These are phyloP conservation scores for Machimus rusticus DNA, from an alignment of 2,888 invertebrate genomes.

Conservation along the genomic window DNA sequence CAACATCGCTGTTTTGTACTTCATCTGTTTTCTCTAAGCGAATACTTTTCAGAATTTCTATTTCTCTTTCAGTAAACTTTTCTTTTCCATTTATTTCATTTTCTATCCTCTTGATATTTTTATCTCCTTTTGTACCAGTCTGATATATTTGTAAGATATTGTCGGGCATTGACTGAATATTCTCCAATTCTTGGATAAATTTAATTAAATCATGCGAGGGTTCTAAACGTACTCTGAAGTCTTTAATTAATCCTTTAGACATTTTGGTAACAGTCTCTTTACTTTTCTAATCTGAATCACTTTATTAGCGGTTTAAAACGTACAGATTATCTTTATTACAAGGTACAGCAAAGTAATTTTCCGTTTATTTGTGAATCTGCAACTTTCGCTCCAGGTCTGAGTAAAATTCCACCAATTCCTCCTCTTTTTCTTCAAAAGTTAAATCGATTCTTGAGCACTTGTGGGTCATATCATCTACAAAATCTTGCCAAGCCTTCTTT, in stretches of 20 bases:
- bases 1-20: background rate
- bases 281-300: background rate
- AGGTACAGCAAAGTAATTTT: no score
- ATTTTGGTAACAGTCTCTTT: constrained; percentile 47
- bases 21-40: background rate
- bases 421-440: constrained; percentile 80
- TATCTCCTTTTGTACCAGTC: constrained; percentile 16
- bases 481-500: constrained; percentile 74
- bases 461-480: constrained; percentile 80
- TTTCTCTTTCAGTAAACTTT: background rate
- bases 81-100: background rate
- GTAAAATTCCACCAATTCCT: constrained; percentile 77
- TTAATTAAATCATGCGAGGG: constrained; percentile 69
- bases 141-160: constrained; percentile 62
- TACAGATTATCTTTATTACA: no score
- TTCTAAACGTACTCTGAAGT: constrained; percentile 70
- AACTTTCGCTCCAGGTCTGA: constrained; percentile 77
- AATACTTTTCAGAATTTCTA: constrained; percentile 23
- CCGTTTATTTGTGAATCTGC: constrained; percentile 63
- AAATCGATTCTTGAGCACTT: constrained; percentile 79
- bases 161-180: constrained; percentile 64
- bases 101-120: background rate
- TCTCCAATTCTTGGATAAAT: constrained; percentile 66
- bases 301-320: background rate
- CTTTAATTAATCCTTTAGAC: constrained; percentile 69